These are phyloP conservation scores for Strix occidentalis DNA, from an alignment of 2,797 vertebrate species.

Conservation along the genomic window DNA sequence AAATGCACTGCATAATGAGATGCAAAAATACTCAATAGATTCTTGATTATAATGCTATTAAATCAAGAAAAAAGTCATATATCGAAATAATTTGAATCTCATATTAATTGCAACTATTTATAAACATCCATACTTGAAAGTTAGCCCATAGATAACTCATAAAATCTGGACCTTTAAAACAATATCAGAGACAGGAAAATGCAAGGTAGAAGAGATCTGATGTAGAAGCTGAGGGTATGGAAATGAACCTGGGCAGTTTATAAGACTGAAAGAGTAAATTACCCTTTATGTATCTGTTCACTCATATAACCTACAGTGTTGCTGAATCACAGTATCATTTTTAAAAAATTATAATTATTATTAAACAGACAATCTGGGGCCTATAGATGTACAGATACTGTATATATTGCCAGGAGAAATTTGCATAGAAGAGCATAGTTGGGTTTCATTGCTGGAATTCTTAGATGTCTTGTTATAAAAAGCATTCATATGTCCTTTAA, in stretches of 20 bases:
- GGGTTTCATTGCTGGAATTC: not conserved
- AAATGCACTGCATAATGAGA: not conserved
- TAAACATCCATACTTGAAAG: not conserved
- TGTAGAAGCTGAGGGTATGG: not conserved
- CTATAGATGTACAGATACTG: not conserved
- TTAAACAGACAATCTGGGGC: not conserved
- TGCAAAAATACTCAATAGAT: not conserved
- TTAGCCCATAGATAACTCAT: not conserved
- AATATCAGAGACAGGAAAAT: not conserved
- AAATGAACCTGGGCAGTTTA: not conserved
- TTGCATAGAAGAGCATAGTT: not conserved
- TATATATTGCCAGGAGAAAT: not conserved
- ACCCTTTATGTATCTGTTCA: not conserved
- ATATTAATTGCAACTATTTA: not conserved
- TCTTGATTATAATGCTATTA: not conserved
- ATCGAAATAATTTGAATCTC: not conserved
- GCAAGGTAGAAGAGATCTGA: not conserved
- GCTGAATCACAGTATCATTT: not conserved
- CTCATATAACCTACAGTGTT: not conserved
- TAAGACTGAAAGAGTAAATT: not conserved
- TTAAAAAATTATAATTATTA: not conserved
- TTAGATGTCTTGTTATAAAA: not conserved
- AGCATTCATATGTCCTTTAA: not conserved
- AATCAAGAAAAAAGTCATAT: not conserved
- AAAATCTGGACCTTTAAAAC: not conserved